phyloP scores from a whole-genome alignment of 2,888 invertebrate genomes.

The Hanleya hanleyi region DNA sequence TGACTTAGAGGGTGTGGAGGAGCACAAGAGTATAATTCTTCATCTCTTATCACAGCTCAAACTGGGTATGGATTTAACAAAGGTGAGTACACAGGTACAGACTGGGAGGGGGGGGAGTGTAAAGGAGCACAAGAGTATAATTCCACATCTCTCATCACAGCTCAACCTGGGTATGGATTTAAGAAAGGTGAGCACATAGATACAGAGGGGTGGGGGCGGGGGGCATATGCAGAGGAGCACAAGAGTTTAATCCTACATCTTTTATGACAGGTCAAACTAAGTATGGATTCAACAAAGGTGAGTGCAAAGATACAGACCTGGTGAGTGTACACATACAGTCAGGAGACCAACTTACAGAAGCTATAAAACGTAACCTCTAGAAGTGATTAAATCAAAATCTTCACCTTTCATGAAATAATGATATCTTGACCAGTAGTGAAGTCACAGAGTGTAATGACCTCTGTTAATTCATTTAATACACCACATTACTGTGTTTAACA shows the following conservation, averaged over 20 bases:
- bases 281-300: conserved; percentile 76
- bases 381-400: too few species aligned
- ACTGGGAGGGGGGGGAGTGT: conserved; percentile 59
- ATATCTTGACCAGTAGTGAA: too few species aligned
- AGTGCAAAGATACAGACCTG: conserved; percentile 3
- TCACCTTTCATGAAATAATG: too few species aligned
- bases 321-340: too few species aligned
- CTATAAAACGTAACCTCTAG: too few species aligned
- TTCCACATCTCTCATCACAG: conserved; percentile 75
- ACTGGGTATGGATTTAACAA: conserved; percentile 76
- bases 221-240: conserved; percentile 73
- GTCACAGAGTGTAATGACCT: too few species aligned
- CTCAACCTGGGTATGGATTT: conserved; percentile 76
- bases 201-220: conserved; percentile 35
- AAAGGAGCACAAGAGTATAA: conserved; percentile 74
- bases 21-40: conserved; percentile 74
- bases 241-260: conserved; percentile 75
- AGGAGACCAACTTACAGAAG: too few species aligned
- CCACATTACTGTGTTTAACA: too few species aligned
- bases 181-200: conserved; percentile 70
- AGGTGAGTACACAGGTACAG: conserved; percentile 56
- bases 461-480: too few species aligned
- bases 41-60: conserved; percentile 75
- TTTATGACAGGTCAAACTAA: conserved; percentile 75
- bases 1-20: conserved; percentile 71